A percentile compares a stretch with the other conserved stretches of the same genome.
Conservation (phyloP, 2,888 invertebrate species). For the Dusona sp. region DNA sequence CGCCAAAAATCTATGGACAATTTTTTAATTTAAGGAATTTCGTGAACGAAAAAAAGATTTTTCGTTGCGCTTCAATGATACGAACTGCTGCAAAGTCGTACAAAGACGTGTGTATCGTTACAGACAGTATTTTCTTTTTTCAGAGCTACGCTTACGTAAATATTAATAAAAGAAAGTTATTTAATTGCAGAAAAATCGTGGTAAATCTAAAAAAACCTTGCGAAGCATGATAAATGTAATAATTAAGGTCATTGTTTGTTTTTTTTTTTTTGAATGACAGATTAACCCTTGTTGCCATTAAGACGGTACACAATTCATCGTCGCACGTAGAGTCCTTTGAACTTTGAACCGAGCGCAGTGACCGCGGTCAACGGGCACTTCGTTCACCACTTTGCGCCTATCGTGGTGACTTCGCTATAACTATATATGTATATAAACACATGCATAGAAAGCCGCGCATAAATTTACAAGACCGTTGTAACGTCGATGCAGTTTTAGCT, state of each 20-base stretch:
- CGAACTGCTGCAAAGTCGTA: too few relatives aligned
- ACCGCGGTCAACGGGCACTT: conserved; percentile 65
- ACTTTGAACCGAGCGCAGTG: conserved; percentile 62
- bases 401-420: conserved; percentile 27
- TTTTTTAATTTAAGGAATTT: too few relatives aligned
- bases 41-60: too few relatives aligned
- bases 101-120: too few relatives aligned
- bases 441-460: conserved; percentile 11
- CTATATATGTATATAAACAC: not conserved
- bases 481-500: conserved; percentile 26
- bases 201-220: not conserved
- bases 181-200: not conserved
- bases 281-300: conserved; percentile 45
- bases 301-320: conserved; percentile 54
- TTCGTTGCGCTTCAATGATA: too few relatives aligned
- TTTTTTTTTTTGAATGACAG: conserved; percentile 33
- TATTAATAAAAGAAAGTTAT: not conserved
- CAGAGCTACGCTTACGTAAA: not conserved
- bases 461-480: conserved; percentile 44
- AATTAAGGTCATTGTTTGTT: not conserved
- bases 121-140: not conserved
- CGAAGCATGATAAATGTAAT: not conserved
- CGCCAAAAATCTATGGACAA: too few relatives aligned
- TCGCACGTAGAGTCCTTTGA: conserved; percentile 63
- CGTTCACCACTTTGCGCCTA: conserved; percentile 63